Conservation (phyloP, 1,140 invertebrate genomes). For the Venturia canescens region DNA sequence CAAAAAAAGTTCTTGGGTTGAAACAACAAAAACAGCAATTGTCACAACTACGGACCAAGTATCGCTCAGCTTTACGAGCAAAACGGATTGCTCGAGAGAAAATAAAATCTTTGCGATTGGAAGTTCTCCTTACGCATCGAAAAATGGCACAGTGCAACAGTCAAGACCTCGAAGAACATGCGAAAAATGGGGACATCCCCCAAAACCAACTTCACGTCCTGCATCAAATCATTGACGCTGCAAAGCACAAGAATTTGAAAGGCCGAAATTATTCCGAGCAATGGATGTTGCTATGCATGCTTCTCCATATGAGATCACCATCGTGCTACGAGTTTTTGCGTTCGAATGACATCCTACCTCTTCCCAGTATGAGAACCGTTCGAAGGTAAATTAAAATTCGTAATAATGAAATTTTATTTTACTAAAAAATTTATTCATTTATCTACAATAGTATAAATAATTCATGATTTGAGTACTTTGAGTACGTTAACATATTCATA, state of each 20-base stretch:
- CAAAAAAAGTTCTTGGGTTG: not conserved
- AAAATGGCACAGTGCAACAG: not conserved
- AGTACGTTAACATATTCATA: no score
- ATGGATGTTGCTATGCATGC: conserved; percentile 39
- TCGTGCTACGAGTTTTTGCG: conserved; percentile 40
- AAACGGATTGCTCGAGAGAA: conserved; percentile 1
- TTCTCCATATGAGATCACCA: conserved; percentile 48
- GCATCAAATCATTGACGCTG: conserved; percentile 23
- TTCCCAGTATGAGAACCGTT: conserved; percentile 42
- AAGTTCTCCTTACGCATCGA: not conserved
- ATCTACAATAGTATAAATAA: no score
- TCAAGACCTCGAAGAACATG: not conserved
- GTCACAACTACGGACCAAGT: not conserved
- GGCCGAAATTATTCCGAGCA: conserved; percentile 44
- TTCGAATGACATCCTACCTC: conserved; percentile 46
- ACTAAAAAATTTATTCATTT: no score
- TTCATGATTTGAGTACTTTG: no score
- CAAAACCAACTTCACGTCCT: conserved; percentile 18
- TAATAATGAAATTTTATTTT: no score
- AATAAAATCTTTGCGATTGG: conserved; percentile 13
- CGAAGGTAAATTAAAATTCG: conserved; percentile 39
- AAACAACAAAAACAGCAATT: not conserved
- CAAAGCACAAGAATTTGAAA: conserved; percentile 31
- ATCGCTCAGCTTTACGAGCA: not conserved
- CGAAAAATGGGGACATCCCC: not conserved